Conservation (phyloP, 2,113 vertebrate species). For the Mesoclemmys tuberculata region DNA sequence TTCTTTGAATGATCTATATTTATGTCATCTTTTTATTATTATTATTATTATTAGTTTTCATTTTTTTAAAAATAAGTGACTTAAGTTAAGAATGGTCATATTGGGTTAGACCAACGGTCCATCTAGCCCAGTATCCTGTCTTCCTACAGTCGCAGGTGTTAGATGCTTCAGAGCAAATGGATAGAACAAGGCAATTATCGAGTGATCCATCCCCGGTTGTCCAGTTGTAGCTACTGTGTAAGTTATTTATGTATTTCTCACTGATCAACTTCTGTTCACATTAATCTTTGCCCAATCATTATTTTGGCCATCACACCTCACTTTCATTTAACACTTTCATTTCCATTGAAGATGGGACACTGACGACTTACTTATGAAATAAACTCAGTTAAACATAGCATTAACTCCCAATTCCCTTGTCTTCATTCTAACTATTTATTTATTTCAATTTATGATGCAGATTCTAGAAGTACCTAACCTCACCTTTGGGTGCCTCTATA, state of each 20-base stretch:
- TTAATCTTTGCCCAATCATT: slow-evolving; percentile 13
- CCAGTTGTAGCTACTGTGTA: neutral
- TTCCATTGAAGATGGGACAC: slow-evolving; percentile 4
- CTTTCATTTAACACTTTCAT: slow-evolving; percentile 40
- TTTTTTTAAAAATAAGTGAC: neutral
- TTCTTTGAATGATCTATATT: neutral
- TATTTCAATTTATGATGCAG: slow-evolving; percentile 3
- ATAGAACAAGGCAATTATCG: too few species aligned
- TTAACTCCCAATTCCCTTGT: neutral
- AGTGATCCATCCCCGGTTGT: too few species aligned
- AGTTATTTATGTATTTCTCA: neutral
- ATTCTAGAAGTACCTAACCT: neutral
- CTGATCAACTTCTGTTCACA: neutral
- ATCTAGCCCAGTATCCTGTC: too few species aligned
- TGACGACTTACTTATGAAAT: slow-evolving; percentile 32
- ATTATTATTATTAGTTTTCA: neutral
- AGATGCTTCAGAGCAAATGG: too few species aligned
- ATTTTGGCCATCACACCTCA: neutral
- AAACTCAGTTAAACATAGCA: slow-evolving; percentile 23
- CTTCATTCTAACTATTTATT: neutral
- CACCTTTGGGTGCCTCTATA: neutral
- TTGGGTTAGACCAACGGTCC: too few species aligned
- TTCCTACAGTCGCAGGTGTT: too few species aligned
- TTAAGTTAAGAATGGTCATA: too few species aligned
- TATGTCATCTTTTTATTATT: neutral